Base-by-base conservation (phyloP, 2,888 invertebrate species). In the Cataglyphis albicans region DNA sequence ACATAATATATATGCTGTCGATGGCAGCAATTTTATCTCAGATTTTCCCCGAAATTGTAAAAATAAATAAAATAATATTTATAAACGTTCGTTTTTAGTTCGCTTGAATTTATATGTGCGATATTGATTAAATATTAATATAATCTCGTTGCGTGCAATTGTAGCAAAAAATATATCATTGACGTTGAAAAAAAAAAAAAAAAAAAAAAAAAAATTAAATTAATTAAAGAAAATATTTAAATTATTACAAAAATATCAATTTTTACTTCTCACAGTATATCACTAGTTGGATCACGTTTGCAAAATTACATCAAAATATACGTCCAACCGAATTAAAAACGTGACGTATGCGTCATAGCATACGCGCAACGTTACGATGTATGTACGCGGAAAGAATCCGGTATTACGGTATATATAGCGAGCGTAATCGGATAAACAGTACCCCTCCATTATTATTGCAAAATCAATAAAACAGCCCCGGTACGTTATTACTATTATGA, bases 371-470 rank as follows among this genome's bases (percentile, higher is more conserved):
- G 57, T 57, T 44, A 18, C 32, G 21, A 59, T 32, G 9, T 67
- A 57, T 21, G 55, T 55, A 32, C 15, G 15, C 18, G 44, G 35
- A 35, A 48, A 80, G 73, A 80, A 80, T 32, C 44, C 59, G 35
- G 59, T 25, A 73, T 73, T 78, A 78, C 59, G 57, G 21, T 78
- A 44, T 21, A 35, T 15, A 80, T n/a, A 73, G 59, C 52, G 70
- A 70, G 35, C 41, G 57, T 78, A 78, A 78, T 78, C 78, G 73
- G 78, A 78, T 78, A 78, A 78, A 78, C 73, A 72, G 73, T 78
- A 59, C 73, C 57, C 61, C 29, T 78, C 78, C 44, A 72, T 78
- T 78, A 78, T 78, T 78, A 78, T 59, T 78, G 57, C 41, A 72
- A 80, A 80, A 80, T 80, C 78, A 80, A 80, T 80, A 80, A 59